Base-by-base conservation (phyloP, 92 coral and sea anemone species). In the Porites lobata region DNA sequence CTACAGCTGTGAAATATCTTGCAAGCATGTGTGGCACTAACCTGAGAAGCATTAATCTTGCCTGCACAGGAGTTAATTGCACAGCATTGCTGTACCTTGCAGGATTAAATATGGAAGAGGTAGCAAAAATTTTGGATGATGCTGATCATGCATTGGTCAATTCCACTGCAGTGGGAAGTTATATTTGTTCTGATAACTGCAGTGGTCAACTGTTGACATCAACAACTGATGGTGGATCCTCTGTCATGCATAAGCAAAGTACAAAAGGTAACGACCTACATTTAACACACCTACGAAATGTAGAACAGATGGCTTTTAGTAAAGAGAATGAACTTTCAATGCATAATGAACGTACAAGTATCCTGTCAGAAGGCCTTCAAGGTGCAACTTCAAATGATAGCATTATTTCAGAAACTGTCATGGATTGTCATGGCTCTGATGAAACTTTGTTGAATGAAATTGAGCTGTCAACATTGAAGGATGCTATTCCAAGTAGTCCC, bases 11-110 rank as follows among this genome's bases (percentile, higher is more conserved):
- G 15, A 72, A 79, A 61, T 66, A 95, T 69, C 79, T 95, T 59
- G 94, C 89, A 2, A 72, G n/a, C 2, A 38, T 95, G 29, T 95
- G 98, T 93, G 96, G 98, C 1, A 83, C 90, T 67, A 82, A 86
- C 17, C 87, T 95, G 67, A 88, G 70, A 21, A 79, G 90, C 9
- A 75, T 95, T 38, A 91, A 91, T 85, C 81, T 95, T 29, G 93
- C 95, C 43, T 95, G 92, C 89, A 93, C 98, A 18, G 92, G 93
- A 50, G 86, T 93, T 2, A 89, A 91, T 9, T 95, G 96, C 75
- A 72, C 81, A 18, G 98, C 93, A 21, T 20, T 95, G 78, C 69
- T 95, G 79, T 84, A 88, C 58, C 80, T 95, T n/a, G 95, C 98
- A 0, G 98, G 98, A 8, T 84, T 95, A 54, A 86, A 89, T 59